Base-by-base conservation (phyloP, 2,113 vertebrate species). In the Willisornis vidua region DNA sequence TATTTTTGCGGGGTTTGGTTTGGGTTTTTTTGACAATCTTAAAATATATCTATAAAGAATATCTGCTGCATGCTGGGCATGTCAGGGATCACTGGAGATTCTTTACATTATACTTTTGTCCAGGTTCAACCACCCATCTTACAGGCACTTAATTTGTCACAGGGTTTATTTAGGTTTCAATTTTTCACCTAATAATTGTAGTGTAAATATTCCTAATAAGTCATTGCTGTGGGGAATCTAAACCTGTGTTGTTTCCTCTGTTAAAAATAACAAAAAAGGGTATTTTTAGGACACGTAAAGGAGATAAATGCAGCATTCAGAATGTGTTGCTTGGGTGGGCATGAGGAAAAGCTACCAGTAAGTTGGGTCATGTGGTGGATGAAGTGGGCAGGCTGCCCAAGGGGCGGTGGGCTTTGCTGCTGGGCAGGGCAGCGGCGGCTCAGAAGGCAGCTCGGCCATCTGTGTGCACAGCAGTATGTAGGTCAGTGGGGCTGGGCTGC, bases 401-500 rank as follows among this genome's bases (percentile, higher is more conserved):
- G 22, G 16, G 73, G 54, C 26, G 28, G 59, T 86, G 62, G 24
- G 14, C 90, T 83, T 93, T 67, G 90, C 67, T 80, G 54, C 91
- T 95, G 79, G 90, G 81, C 77, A 74, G 49, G 74, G 73, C 81
- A 74, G 73, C 81, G 71, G 54, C 51, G 65, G 41, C 90, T 91
- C 65, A 77, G 55, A 73, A 86, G 89, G 87, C 83, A 81, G 68
- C 48, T 74, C 87, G 91, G 86, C 96, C 90, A 79, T 96, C 95
- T 95, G 96, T 76, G 65, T 94, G 94, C 70, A 33, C 79, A 57
- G 51, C 80, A 76, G 87, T 95, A 97, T 97, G 95, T 96, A 97
- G 95, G 95, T 97, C 95, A 97, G 94, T 96, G 93, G 93, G 94
- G 94, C 93, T 96, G 37, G 78, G 90, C 94, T 81, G 75, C 85